Evolutionary conservation across 2,888 invertebrate genomes (phyloP), one percentile per base, ranked within the genome.

Genomic region (Amphipyra tragopoginis): DNA sequence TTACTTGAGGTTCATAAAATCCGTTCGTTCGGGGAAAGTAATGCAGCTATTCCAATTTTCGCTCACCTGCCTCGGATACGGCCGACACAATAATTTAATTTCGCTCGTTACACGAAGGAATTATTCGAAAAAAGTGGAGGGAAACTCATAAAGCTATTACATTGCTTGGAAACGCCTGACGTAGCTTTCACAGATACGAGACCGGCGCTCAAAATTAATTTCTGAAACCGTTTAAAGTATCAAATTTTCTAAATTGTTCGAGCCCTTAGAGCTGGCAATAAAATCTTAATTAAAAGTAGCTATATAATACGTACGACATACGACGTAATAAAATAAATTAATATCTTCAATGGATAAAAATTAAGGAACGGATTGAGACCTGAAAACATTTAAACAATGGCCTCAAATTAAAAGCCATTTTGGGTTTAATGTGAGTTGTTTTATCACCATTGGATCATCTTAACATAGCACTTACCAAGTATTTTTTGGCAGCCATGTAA

Each of bases 111-210:
- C 81, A 80, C 76, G 83, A 82, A 82, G 82, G 78, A 87, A 87
- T 88, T 86, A 86, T 89, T 88, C 81, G 81, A 87, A 89, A 89
- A 89, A 92, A 88, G 83, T 82, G 72, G 85, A 85, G 83, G 69
- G 80, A 85, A 90, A 85, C 85, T 91, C 89, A 88, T 90, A 91
- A 90, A 89, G 87, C 86, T 86, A 86, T 89, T 88, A 87, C 88
- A 83, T 80, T 73, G 79, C 84, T 85, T 81, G 82, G 73, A 85
- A 90, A 89, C 72, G 82, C 81, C 88, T 86, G 90, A 89, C 88
- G 86, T 79, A 77, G 88, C 87, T 78, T 85, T 85, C 80, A 79
- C 82, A 78, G 84, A 85, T 82, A 85, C 77, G 83, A 80, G 73
- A 77, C 74, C 38, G 80, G 75, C 79, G 81, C 79, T 82, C 81